Evolutionary conservation across 2,888 invertebrate genomes (phyloP), one percentile per base, ranked within the genome.

Genomic region (Netelia inedita): DNA sequence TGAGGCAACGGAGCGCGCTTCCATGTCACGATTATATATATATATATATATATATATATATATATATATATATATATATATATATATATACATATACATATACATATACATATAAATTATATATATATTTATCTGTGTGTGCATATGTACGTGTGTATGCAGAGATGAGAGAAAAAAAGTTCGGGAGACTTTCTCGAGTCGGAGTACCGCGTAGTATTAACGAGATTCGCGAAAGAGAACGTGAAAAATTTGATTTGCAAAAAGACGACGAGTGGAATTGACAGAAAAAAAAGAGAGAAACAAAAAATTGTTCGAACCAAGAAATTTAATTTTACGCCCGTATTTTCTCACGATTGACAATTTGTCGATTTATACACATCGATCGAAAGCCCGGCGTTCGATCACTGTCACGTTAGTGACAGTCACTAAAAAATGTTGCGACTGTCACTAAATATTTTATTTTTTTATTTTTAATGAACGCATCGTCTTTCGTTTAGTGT

Each of bases 1-100:
- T 79, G 83, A 78, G 61, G 83, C 88, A 88, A 85, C 89, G 88
- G 88, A 89, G 89, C 89, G 88, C 88, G 88, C 86, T 89, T 89
- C 88, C 89, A 88, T 84, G 76, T 81, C 71, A 78, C 55, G 61
- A 11, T 43, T 14, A 43, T 73, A 11, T 63, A 16, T 41, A 41
- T 19, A 46, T 10, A 28, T 11, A 19, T 8, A 43, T 8, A 35
- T 6, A 46, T 21, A 28, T 55, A 69, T 9, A 41, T 5, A 28
- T 28, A 28, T 28, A 28, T n/a, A n/a, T n/a, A 3, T 28, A 3
- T 28, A 3, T 28, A 3, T 28, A 5, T 28, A 5, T 3, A 5
- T 28, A 5, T 28, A 5, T 28, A 5, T 28, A 5, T 28, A 5
- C 5, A 5, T 28, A 5, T 28, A 50, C 16, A 53, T 53, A 79